These are phyloP conservation scores for Leptopilina clavipes DNA, from an alignment of 1,140 invertebrate species.

Conservation along the genomic window DNA sequence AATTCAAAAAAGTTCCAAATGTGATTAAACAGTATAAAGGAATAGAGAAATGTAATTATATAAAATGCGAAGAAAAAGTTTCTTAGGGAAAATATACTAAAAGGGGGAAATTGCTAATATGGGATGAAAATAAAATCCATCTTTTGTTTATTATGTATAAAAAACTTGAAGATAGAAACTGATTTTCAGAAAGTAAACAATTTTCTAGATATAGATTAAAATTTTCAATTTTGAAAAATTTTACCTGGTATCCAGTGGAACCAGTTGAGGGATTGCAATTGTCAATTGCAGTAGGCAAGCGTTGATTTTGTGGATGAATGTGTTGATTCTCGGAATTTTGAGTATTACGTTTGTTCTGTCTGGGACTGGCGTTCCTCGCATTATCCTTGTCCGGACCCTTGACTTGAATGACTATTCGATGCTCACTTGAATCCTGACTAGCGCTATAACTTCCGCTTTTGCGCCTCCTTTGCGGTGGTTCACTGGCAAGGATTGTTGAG, in stretches of 20 bases:
- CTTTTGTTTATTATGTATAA: too few relatives aligned
- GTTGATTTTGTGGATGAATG: constrained; percentile 40
- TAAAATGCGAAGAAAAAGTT: too few relatives aligned
- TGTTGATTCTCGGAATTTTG: constrained; percentile 49
- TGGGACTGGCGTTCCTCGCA: constrained; percentile 57
- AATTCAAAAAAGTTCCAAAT: too few relatives aligned
- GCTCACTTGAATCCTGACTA: constrained; percentile 75
- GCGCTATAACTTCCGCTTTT: constrained; percentile 65
- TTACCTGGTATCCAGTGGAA: constrained; percentile 71
- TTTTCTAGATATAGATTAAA: too few relatives aligned
- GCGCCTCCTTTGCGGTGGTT: constrained; percentile 81
- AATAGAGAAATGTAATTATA: too few relatives aligned
- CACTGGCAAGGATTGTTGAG: constrained; percentile 85
- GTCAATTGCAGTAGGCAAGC: constrained; percentile 42
- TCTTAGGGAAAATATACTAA: too few relatives aligned
- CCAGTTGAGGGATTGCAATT: constrained; percentile 64
- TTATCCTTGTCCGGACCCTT: constrained; percentile 81
- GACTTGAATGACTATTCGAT: constrained; percentile 89
- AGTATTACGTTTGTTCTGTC: constrained; percentile 60
- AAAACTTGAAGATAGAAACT: too few relatives aligned
- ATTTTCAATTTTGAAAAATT: not conserved
- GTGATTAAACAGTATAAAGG: too few relatives aligned
- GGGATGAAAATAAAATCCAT: too few relatives aligned
- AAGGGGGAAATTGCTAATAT: too few relatives aligned
- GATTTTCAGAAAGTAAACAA: too few relatives aligned